Conservation (phyloP, 2,113 vertebrate species). For the Labeo rohita region DNA sequence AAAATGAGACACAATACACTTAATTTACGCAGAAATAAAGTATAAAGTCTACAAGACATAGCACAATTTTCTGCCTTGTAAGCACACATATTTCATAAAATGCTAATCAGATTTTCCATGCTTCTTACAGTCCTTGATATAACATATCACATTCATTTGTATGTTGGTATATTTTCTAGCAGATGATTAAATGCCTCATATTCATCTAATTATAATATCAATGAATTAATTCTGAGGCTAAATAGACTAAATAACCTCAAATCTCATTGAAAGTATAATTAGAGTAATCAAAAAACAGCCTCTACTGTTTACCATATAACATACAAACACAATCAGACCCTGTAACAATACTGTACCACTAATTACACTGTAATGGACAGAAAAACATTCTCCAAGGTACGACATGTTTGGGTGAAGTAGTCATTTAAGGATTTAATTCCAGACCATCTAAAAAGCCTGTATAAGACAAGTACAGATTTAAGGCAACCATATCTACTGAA, state of each 20-base stretch:
- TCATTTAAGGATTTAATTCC: neutral
- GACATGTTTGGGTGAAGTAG: neutral
- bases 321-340: neutral
- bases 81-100: neutral
- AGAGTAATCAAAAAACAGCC: neutral
- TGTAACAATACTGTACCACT: neutral
- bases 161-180: conserved; percentile 1
- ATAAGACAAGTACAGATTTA: neutral
- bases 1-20: neutral
- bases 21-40: neutral
- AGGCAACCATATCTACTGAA: neutral
- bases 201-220: neutral
- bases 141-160: neutral
- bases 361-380: neutral
- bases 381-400: neutral
- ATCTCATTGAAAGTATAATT: neutral
- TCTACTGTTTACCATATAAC: neutral
- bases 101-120: neutral
- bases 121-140: neutral
- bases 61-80: neutral
- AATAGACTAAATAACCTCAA: conserved; percentile 4
- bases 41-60: neutral
- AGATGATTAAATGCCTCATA: neutral
- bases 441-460: neutral
- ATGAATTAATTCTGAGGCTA: neutral